Conservation (phyloP, 1,140 invertebrate genomes). For the Bombus consobrinus region DNA sequence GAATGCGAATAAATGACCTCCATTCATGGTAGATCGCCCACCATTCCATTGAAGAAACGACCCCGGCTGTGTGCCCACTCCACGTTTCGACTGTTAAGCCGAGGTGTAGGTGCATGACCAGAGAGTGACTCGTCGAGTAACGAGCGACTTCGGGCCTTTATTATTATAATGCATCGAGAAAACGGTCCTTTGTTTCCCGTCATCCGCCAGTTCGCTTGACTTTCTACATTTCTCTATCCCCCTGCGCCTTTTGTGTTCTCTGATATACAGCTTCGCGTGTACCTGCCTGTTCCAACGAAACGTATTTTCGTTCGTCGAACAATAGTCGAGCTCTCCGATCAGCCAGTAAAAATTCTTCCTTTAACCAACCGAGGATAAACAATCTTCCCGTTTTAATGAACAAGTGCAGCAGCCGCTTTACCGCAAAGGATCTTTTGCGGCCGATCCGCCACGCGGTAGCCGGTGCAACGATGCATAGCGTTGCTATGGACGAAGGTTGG, state of each 20-base stretch:
- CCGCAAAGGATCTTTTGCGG: slow-evolving; percentile 51
- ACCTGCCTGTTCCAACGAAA: slow-evolving; percentile 21
- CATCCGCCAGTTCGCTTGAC: background rate
- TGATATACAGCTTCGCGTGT: background rate
- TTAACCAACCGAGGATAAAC: slow-evolving; percentile 17
- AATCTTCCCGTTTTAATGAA: slow-evolving; percentile 60
- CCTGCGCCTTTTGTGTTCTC: background rate
- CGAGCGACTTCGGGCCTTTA: slow-evolving; percentile 50
- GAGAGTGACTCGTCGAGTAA: slow-evolving; percentile 61
- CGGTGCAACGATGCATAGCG: slow-evolving; percentile 52
- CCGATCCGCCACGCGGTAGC: background rate
- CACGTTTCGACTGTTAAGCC: slow-evolving; percentile 54
- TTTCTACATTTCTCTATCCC: slow-evolving; percentile 17
- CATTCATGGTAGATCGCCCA: slow-evolving; percentile 79
- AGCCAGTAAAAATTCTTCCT: background rate
- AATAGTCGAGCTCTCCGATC: slow-evolving; percentile 14
- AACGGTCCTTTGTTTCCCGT: slow-evolving; percentile 56
- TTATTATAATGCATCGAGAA: slow-evolving; percentile 59
- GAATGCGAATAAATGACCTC: slow-evolving; percentile 80
- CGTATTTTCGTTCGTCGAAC: slow-evolving; percentile 1
- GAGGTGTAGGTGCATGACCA: slow-evolving; percentile 68
- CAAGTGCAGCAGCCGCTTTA: slow-evolving; percentile 48
- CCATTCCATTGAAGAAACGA: slow-evolving; percentile 72
- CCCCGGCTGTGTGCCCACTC: slow-evolving; percentile 58
- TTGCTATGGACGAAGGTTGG: slow-evolving; percentile 37